Conservation (phyloP, 2,888 invertebrate species). For the Diloba caeruleocephala region DNA sequence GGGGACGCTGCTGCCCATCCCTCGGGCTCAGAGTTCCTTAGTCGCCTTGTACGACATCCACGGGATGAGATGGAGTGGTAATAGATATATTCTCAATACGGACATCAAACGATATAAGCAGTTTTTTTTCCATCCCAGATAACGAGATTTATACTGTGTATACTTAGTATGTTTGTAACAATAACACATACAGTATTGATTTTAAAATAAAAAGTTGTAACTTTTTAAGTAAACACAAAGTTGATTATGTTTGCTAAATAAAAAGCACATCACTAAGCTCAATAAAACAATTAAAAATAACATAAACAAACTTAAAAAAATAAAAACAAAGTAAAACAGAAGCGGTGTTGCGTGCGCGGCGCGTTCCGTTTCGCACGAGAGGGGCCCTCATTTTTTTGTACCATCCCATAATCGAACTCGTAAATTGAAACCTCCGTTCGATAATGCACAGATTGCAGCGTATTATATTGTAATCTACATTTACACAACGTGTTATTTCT, state of each 20-base stretch:
- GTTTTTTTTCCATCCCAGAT: too few species aligned
- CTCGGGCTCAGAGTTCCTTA: too few species aligned
- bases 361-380: constrained; percentile 79
- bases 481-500: constrained; percentile 41
- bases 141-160: too few species aligned
- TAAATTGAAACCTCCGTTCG: constrained; percentile 75
- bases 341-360: constrained; percentile 76
- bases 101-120: too few species aligned
- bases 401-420: constrained; percentile 72
- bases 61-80: too few species aligned
- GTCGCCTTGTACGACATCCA: too few species aligned
- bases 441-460: constrained; percentile 63
- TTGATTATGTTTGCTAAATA: constrained; percentile 10
- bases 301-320: constrained; percentile 43
- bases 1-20: too few species aligned
- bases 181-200: too few species aligned
- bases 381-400: constrained; percentile 67
- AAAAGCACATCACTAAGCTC: constrained; percentile 10
- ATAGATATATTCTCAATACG: too few species aligned
- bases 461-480: constrained; percentile 60
- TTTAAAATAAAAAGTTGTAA: too few species aligned
- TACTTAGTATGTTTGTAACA: too few species aligned
- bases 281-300: too few species aligned
- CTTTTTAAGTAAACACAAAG: constrained; percentile 6
- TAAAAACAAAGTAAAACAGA: constrained; percentile 58